Evolutionary conservation across 1,140 invertebrate genomes (phyloP), one percentile per base, ranked within the genome.

Genomic region (Drosophila tsacasi): DNA sequence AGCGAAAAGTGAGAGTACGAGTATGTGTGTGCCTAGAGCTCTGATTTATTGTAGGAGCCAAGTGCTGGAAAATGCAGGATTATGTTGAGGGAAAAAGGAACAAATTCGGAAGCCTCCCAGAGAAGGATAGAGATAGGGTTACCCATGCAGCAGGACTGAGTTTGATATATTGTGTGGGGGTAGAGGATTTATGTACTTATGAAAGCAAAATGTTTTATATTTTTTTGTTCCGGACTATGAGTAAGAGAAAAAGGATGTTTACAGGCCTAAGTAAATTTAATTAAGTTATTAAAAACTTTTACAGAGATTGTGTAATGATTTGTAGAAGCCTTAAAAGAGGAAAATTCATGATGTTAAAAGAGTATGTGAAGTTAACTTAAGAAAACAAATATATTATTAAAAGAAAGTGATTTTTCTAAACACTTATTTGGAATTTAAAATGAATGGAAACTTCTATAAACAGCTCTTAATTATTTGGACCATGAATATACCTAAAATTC

Each of bases 1-100:
- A 13, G 17, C 15, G 27, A 46, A 54, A 76, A 72, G 60, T 44
- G 61, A 54, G 61, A 76, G 37, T 47, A 25, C 54, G 61, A 76
- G 37, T 47, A 25, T 59, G 54, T 75, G 47, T 62, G 57, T 54
- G 61, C 32, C 32, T 47, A 62, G 79, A 62, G 79, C 74, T 60
- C 81, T 82, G 79, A 82, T 82, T 82, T 82, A 82, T 82, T 23
- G 79, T 50, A 46, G 12, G 5, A 59, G 25, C 42, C 75, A 82
- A 81, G 79, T 74, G 80, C 79, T 82, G 49, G 62, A 71, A 81
- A 68, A 68, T 55, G 6, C 19, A 54, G 67, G 46, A 42, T 47
- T 46, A 25, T 39, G 54, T 17, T 3, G 12, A 15, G 13, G 52
- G 35, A 19, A 25, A 52, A 46, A 57, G 13, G 37, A 61, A 54